Evolutionary conservation across 1,140 invertebrate genomes (phyloP), one percentile per base, ranked within the genome.

Genomic region (Saccostrea glomerata): DNA sequence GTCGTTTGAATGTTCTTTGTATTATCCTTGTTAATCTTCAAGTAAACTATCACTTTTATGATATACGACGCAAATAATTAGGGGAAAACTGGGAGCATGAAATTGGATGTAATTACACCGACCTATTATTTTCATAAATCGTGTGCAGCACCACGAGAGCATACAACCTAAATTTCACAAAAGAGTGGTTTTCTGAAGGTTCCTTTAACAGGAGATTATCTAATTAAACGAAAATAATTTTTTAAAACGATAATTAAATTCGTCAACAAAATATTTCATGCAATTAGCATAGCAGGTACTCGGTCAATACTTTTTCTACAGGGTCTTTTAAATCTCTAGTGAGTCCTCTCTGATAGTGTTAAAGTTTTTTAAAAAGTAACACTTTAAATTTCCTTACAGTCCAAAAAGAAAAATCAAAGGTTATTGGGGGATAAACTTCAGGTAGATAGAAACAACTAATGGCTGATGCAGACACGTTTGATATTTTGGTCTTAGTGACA

Each of bases 81-180:
- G 25, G 60, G 60, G 15, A 63, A 36, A 30, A 36, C 70, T 36
- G 23, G 30, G 25, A 36, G 11, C 70, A 77, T 77, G 25, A 77
- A 77, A 77, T 77, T 77, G 70, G 70, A 77, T 77, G 70, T 77
- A 77, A 77, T 77, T 77, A 77, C 23, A 77, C 23, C 30, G 70
- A 77, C 13, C 30, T 30, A 30, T 77, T 77, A 30, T 25, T 25
- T 77, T 12, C 70, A 12, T 30, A 30, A 30, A 30, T 77, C 30
- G 23, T 25, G 15, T 20, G 60, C 20, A 15, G 70, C 70, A 77
- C 25, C 70, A 77, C 70, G 70, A 23, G 70, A 77, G 70, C 70
- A 77, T 11, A 25, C 70, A 30, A 77, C 23, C 70, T 36, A 30
- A 25, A 30, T 25, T 77, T 77, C 70, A 77, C 25, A 25, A 30